These are phyloP conservation scores for Drosophila willistoni DNA, from an alignment of 1,140 invertebrate genomes.

Conservation along the genomic window DNA sequence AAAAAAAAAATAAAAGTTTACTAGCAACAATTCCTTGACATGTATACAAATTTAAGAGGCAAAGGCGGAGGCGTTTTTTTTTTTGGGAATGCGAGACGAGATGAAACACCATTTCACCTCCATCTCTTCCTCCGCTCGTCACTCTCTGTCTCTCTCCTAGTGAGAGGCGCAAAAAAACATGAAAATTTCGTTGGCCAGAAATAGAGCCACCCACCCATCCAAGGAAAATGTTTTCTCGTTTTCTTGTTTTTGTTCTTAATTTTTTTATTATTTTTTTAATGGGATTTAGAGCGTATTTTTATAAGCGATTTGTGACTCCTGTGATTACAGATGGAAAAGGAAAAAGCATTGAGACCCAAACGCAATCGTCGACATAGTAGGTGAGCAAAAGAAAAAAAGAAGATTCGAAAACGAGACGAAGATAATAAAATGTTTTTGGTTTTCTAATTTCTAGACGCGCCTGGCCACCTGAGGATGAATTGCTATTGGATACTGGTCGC, in stretches of 20 bases:
- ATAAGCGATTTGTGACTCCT: constrained; percentile 28
- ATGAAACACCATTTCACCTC: constrained; percentile 2
- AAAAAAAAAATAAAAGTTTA: constrained; percentile 6
- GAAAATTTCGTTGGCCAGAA: constrained; percentile 65
- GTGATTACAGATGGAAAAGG: constrained; percentile 43
- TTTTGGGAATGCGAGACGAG: constrained; percentile 19
- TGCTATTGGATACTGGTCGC: constrained; percentile 82
- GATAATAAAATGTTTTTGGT: background rate
- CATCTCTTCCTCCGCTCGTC: background rate
- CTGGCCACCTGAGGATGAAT: constrained; percentile 76
- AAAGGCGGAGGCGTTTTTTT: background rate
- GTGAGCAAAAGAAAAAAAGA: constrained; percentile 45
- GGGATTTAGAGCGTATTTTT: constrained; percentile 43
- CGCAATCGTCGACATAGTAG: constrained; percentile 85
- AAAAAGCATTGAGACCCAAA: constrained; percentile 83
- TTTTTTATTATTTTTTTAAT: constrained; percentile 36
- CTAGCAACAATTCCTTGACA: constrained; percentile 17
- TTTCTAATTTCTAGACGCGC: constrained; percentile 52
- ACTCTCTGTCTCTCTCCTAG: constrained; percentile 8
- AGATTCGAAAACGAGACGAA: background rate
- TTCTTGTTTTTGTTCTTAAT: constrained; percentile 50
- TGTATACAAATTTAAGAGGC: constrained; percentile 14
- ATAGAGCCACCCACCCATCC: constrained; percentile 73
- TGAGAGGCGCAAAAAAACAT: constrained; percentile 72
- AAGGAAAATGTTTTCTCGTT: constrained; percentile 28